Evolutionary conservation across 2,797 vertebrate species (phyloP).

Genomic region (Nyctibius grandis): DNA sequence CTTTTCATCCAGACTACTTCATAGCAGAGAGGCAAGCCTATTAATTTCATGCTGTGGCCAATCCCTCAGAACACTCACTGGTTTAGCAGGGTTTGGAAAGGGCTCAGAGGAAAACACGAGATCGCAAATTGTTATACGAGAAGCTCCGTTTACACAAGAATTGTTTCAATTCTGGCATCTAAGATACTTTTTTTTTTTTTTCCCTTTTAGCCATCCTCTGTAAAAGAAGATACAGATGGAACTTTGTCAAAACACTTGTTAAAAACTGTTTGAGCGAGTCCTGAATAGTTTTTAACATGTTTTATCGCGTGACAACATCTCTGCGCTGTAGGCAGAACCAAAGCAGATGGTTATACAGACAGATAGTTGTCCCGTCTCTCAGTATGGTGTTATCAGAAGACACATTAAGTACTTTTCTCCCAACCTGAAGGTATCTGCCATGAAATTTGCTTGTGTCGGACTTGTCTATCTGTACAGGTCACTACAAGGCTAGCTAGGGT

Average conservation of each 20-base stretch:
- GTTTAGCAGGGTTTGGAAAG: not conserved
- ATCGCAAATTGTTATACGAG: not conserved
- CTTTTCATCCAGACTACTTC: not conserved
- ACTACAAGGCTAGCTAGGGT: not conserved
- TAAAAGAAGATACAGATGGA: not conserved
- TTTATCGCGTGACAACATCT: fast-evolving
- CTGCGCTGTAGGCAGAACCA: not conserved
- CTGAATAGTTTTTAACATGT: not conserved
- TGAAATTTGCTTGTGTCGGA: not conserved
- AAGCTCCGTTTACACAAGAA: not conserved
- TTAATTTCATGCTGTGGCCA: not conserved
- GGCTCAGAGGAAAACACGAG: not conserved
- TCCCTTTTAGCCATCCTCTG: not conserved
- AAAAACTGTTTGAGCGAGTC: not conserved
- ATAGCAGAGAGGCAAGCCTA: not conserved
- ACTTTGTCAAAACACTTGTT: not conserved
- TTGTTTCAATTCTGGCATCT: not conserved
- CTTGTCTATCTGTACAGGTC: not conserved
- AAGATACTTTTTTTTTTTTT: no score
- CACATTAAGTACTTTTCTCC: not conserved
- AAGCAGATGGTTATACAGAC: not conserved
- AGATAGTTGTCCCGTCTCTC: not conserved
- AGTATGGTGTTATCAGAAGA: not conserved
- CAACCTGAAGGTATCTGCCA: not conserved
- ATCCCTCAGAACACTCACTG: not conserved